Conservation (phyloP, 2,113 vertebrate species). For the Spermophilus dauricus region DNA sequence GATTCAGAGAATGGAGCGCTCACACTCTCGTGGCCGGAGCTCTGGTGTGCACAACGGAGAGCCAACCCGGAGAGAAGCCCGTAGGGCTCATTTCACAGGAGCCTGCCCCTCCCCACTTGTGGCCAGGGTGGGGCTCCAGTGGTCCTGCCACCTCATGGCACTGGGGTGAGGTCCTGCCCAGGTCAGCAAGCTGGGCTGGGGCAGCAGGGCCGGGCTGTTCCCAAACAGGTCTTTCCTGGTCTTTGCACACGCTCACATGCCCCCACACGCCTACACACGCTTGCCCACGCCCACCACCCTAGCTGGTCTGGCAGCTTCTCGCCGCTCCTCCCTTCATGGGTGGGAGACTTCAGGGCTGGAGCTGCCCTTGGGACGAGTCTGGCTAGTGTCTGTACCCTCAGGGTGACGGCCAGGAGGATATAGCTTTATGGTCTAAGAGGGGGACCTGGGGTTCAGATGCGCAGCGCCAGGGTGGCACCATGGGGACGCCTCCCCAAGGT, state of each 20-base stretch:
- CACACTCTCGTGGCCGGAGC: no score
- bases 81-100: fast-evolving
- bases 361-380: not conserved
- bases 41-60: not conserved
- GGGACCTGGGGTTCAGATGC: not conserved
- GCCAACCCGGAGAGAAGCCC: no score
- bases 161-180: not conserved
- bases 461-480: fast-evolving
- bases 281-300: not conserved
- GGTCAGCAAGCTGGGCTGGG: not conserved
- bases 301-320: not conserved
- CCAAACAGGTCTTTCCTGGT: not conserved
- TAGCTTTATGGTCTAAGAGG: not conserved
- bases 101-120: not conserved
- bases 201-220: not conserved
- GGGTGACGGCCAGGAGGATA: not conserved
- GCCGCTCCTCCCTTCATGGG: not conserved
- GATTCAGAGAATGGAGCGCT: not conserved
- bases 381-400: no score
- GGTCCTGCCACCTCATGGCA: no score
- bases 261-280: fast-evolving
- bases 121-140: not conserved
- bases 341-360: not conserved
- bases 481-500: fast-evolving
- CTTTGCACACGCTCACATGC: not conserved